Conservation (phyloP, 1,140 invertebrate genomes). For the Teleopsis dalmanni region DNA sequence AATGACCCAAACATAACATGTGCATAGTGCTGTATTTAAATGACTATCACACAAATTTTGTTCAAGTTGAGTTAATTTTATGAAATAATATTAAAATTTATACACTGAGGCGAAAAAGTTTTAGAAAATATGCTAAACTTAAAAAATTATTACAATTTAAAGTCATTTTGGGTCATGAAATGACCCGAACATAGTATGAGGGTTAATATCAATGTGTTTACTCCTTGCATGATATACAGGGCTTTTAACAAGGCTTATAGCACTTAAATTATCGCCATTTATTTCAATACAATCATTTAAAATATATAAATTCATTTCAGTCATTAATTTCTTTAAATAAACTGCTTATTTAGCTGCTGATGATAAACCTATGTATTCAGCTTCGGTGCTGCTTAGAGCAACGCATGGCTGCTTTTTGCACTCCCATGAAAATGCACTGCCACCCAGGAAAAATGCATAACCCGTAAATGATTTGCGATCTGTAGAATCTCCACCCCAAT, state of each 20-base stretch:
- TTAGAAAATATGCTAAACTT: too few species aligned
- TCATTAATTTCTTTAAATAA: constrained; percentile 21
- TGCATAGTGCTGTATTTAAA: too few species aligned
- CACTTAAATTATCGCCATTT: constrained; percentile 22
- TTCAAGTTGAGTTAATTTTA: too few species aligned
- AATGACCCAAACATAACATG: too few species aligned
- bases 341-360: constrained; percentile 35
- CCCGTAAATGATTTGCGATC: constrained; percentile 9
- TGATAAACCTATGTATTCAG: constrained; percentile 9
- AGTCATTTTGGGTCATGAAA: too few species aligned
- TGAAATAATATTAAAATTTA: too few species aligned
- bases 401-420: constrained; percentile 2
- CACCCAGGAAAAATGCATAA: neutral
- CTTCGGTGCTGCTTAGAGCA: neutral
- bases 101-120: too few species aligned
- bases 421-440: constrained; percentile 1
- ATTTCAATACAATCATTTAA: neutral
- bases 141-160: too few species aligned
- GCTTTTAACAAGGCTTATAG: constrained; percentile 19
- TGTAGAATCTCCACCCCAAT: neutral
- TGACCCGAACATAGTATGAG: too few species aligned
- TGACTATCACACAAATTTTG: too few species aligned
- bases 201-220: constrained; percentile 29
- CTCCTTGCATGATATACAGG: constrained; percentile 19
- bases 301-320: constrained; percentile 7